Evolutionary conservation across 1,140 invertebrate genomes (phyloP).

Genomic region (Lethocerus indicus): DNA sequence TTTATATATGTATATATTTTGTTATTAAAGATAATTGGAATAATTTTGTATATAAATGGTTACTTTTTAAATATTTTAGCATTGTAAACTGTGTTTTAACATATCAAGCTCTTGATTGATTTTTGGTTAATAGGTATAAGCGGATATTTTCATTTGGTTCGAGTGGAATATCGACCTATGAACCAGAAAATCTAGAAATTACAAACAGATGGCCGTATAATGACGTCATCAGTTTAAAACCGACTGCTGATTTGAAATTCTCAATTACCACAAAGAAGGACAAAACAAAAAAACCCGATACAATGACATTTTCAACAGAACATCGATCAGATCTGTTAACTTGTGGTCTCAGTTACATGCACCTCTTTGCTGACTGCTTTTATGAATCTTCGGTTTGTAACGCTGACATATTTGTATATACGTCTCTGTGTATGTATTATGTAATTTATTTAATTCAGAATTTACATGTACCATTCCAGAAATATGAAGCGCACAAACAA

Average conservation of each 20-base stretch:
- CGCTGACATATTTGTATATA: not conserved
- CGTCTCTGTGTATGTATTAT: not conserved
- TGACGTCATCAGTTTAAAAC: slow-evolving; percentile 61
- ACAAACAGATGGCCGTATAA: slow-evolving; percentile 89
- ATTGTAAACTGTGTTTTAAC: slow-evolving; percentile 6
- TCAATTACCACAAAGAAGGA: slow-evolving; percentile 76
- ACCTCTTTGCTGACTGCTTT: slow-evolving; percentile 55
- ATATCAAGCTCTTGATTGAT: slow-evolving; percentile 14
- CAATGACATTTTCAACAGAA: slow-evolving; percentile 96
- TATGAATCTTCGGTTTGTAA: not conserved
- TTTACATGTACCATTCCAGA: slow-evolving; percentile 34
- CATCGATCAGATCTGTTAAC: slow-evolving; percentile 82
- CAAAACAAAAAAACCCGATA: slow-evolving; percentile 56
- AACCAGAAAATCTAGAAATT: slow-evolving; percentile 81
- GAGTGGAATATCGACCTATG: slow-evolving; percentile 91
- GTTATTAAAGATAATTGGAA: not conserved
- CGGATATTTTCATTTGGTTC: slow-evolving; percentile 94
- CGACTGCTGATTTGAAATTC: slow-evolving; percentile 49
- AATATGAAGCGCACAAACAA: slow-evolving; percentile 81
- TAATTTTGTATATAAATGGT: not conserved
- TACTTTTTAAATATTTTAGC: slow-evolving; percentile 1
- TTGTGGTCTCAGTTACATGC: slow-evolving; percentile 67
- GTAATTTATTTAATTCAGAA: not conserved
- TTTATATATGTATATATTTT: slow-evolving; percentile 10
- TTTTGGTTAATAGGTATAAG: slow-evolving; percentile 85